A percentile compares a stretch with the other conserved stretches of the same genome.
These are phyloP conservation scores for Drosophila algonquin DNA, from an alignment of 2,888 invertebrate species.

Conservation along the genomic window DNA sequence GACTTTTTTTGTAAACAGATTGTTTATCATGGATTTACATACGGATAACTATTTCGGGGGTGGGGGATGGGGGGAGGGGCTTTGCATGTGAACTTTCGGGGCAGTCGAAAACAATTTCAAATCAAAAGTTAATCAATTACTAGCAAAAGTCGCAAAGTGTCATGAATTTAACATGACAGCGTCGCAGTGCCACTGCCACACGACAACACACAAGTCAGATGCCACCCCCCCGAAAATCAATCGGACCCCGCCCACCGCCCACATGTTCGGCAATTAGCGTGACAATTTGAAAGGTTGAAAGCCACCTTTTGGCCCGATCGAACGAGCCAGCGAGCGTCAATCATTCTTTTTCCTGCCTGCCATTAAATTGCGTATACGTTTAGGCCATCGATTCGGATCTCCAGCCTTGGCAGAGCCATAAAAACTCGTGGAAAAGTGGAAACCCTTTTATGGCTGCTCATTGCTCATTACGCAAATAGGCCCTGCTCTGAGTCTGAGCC, in stretches of 20 bases:
- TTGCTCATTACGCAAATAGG: constrained; percentile 42
- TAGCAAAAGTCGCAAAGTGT: constrained; percentile 59
- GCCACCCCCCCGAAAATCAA: constrained; percentile 50
- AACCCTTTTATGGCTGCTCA: constrained; percentile 33
- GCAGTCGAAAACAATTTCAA: constrained; percentile 47
- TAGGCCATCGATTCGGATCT: constrained; percentile 30
- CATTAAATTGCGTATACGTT: constrained; percentile 64
- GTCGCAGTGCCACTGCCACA: constrained; percentile 45
- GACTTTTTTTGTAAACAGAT: constrained; percentile 24
- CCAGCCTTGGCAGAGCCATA: constrained; percentile 24
- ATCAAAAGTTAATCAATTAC: constrained; percentile 73
- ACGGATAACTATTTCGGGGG: constrained; percentile 26
- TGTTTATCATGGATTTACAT: constrained; percentile 43
- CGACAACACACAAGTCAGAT: constrained; percentile 36
- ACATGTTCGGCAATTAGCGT: constrained; percentile 70
- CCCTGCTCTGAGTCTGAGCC: not conserved
- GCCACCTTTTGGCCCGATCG: constrained; percentile 50
- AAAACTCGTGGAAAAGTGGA: not conserved
- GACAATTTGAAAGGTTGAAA: constrained; percentile 72
- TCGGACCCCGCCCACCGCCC: constrained; percentile 45
- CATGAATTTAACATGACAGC: constrained; percentile 53
- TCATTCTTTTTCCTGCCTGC: constrained; percentile 47
- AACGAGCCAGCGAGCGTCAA: constrained; percentile 53
- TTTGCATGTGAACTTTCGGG: constrained; percentile 32
- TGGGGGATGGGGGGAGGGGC: not conserved